A percentile compares a stretch with the other conserved stretches of the same genome.
Evolutionary conservation across 1,140 invertebrate species (phyloP).

Genomic region (Aphis craccivora): DNA sequence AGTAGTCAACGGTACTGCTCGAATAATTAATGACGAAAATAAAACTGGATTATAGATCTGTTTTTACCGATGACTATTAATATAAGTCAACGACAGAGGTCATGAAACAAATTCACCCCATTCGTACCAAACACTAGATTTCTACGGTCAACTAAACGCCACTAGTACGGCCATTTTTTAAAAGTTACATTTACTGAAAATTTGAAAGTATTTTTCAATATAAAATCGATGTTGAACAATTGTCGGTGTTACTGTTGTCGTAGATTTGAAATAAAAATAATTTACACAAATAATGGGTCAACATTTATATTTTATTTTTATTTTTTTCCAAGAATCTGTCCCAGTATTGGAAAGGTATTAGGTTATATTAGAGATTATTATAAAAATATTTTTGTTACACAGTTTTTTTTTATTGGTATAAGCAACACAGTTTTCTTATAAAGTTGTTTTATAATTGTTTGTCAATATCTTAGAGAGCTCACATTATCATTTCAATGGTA

Average conservation of each 20-base stretch:
- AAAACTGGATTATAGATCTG: not conserved
- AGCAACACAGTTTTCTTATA: not conserved
- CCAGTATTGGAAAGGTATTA: not conserved
- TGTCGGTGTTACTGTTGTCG: not conserved
- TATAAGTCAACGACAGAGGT: constrained; percentile 1
- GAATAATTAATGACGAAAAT: not conserved
- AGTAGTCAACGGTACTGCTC: not conserved
- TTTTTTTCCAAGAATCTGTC: not conserved
- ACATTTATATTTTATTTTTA: not conserved
- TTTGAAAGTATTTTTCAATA: not conserved
- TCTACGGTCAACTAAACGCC: not conserved
- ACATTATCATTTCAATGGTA: not conserved
- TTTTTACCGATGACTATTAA: not conserved
- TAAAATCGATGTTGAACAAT: not conserved
- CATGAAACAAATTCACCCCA: not conserved
- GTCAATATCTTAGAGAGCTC: not conserved
- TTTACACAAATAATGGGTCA: not conserved
- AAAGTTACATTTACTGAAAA: not conserved
- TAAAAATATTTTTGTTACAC: not conserved
- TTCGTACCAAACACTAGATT: not conserved
- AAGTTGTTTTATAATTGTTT: not conserved
- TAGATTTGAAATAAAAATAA: not conserved
- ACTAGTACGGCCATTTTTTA: not conserved
- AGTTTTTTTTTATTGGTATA: not conserved
- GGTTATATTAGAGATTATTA: not conserved